A percentile compares a stretch with the other conserved stretches of the same genome.
phyloP scores from a whole-genome alignment of 2,113 vertebrate genomes.

The Notechis scutatus region DNA sequence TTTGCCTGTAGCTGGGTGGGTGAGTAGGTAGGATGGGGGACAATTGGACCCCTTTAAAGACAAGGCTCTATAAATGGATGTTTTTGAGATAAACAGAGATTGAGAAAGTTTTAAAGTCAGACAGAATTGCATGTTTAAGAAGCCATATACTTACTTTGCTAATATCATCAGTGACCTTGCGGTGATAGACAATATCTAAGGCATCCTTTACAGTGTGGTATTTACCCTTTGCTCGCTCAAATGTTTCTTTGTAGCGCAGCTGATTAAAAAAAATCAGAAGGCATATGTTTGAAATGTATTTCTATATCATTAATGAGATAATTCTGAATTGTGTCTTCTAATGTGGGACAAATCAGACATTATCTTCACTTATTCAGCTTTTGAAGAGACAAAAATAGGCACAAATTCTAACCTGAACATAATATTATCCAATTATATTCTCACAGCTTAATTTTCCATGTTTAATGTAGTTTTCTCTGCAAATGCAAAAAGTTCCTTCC shows the following conservation, averaged over 20 bases:
- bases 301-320: not conserved
- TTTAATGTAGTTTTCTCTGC: not conserved
- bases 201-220: slow-evolving; percentile 93
- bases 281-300: not conserved
- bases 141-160: slow-evolving; percentile 78
- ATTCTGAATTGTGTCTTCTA: not conserved
- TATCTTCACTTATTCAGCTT: not conserved
- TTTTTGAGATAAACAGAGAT: not conserved
- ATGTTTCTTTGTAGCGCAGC: slow-evolving; percentile 97
- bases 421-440: not conserved
- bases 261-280: slow-evolving; percentile 51
- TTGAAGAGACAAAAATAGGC: not conserved
- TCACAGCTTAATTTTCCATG: not conserved
- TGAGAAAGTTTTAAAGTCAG: not conserved
- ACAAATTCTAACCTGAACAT: not conserved
- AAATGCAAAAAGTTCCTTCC: not conserved
- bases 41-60: not conserved
- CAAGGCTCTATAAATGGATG: not conserved
- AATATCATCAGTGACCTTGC: slow-evolving; percentile 92
- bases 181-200: slow-evolving; percentile 88
- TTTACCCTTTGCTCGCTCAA: slow-evolving; percentile 87
- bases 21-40: not conserved
- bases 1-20: not conserved
- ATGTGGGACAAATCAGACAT: not conserved
- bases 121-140: not conserved